Base-by-base conservation (phyloP, 1,140 invertebrate genomes). In the Aphelenchoides fujianensis region DNA sequence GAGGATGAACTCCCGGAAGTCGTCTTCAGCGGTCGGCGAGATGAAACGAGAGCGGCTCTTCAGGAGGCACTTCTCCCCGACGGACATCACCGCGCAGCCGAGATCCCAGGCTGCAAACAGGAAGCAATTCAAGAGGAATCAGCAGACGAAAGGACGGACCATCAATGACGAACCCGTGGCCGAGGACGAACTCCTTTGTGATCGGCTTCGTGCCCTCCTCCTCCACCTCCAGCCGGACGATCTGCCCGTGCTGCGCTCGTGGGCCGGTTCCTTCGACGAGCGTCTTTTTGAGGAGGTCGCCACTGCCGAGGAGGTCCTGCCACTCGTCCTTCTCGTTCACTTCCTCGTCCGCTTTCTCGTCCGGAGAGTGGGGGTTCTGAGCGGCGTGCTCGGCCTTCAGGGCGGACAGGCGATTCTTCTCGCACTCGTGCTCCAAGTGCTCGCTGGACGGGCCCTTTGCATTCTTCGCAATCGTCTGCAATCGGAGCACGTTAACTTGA, bases 271-370 rank as follows among this genome's bases (percentile, higher is more conserved):
- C 55, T 59, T 7, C 55, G 5, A 19, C 19, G 28, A 59, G 7
- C 27, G 34, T 59, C 34, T 59, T 59, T 32, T 59, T 59, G 27
- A 59, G 34, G 27, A 59, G 34, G 23, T 59, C 55, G 7, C 55
- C 55, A 59, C 55, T 59, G 7, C 55, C 55, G 5, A 59, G 19
- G 5, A 59, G 5, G 34, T 59, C 55, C 7, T 16, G 27, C 55
- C 55, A 59, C 34, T 59, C 55, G 23, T 59, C 55, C 5, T 59
- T 32, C 34, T 59, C 55, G 28, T 5, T 7, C 55, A 30, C 34
- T 23, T 59, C 55, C 23, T 59, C 55, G 7, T 5, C 5, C 34
- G 28, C 19, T 16, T 16, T 5, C 28, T 59, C 55, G 55, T 48
- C 41, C 12, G 12, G 12, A 16, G 41, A 48, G n/a, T n/a, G n/a